Evolutionary conservation across 2,888 invertebrate species (phyloP).

Genomic region (Phytoseiulus persimilis): DNA sequence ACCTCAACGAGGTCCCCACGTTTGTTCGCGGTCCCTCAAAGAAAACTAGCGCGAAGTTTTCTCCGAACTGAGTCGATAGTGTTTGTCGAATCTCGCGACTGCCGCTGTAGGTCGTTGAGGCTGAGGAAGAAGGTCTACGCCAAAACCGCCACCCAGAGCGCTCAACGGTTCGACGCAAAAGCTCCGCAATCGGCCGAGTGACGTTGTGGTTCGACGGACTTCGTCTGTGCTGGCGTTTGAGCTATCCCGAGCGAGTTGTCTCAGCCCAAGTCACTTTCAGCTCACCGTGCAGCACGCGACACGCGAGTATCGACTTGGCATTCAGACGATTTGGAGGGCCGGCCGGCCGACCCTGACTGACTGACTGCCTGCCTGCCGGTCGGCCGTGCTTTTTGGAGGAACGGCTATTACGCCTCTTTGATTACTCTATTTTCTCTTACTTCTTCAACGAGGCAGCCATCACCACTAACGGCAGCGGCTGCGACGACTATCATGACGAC

Average conservation of each 20-base stretch:
- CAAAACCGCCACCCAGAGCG: neutral
- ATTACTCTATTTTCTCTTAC: neutral
- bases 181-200: neutral
- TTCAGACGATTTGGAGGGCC: neutral
- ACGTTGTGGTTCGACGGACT: neutral
- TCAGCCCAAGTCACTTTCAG: neutral
- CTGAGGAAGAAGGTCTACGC: neutral
- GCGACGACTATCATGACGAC: neutral
- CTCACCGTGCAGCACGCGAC: neutral
- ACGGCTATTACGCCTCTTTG: slow-evolving; percentile 5
- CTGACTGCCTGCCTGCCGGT: neutral
- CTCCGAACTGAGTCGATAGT: neutral
- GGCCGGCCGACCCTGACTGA: neutral
- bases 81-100: neutral
- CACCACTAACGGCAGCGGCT: neutral
- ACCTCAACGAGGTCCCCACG: neutral
- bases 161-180: neutral
- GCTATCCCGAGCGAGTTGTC: no score
- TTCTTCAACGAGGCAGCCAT: neutral
- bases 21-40: neutral
- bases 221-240: neutral
- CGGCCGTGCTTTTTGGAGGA: neutral
- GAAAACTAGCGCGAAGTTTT: neutral
- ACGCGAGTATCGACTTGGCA: slow-evolving; percentile 5
- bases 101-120: neutral